Conservation (phyloP, 1,140 invertebrate genomes). For the Potamilus streckersoni region DNA sequence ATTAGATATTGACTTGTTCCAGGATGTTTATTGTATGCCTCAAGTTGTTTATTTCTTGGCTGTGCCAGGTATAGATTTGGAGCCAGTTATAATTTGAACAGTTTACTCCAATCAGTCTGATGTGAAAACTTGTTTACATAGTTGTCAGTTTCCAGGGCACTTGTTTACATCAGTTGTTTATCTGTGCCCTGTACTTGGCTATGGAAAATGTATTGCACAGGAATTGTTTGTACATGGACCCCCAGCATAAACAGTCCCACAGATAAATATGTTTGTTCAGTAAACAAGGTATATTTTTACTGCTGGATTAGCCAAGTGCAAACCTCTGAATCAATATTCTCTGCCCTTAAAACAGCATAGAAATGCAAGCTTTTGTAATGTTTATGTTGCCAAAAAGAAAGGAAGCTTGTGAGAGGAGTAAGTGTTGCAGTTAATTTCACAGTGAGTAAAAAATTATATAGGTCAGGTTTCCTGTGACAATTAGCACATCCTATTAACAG, state of each 20-base stretch:
- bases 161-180: conserved; percentile 48
- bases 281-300: too few relatives aligned
- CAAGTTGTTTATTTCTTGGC: conserved; percentile 32
- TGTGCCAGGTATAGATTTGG: conserved; percentile 21
- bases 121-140: conserved; percentile 44
- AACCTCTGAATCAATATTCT: too few relatives aligned
- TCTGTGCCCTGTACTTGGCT: conserved; percentile 30
- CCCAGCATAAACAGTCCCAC: conserved; percentile 27
- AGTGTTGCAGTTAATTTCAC: too few relatives aligned
- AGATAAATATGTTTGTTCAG: background rate
- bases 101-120: conserved; percentile 42
- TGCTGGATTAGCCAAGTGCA: too few relatives aligned
- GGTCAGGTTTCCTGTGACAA: too few relatives aligned
- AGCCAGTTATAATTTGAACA: conserved; percentile 32
- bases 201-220: conserved; percentile 23
- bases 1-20: conserved; percentile 16
- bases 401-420: too few relatives aligned
- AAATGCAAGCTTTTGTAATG: too few relatives aligned
- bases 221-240: conserved; percentile 27
- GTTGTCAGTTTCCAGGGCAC: conserved; percentile 32
- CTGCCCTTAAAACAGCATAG: too few relatives aligned
- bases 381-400: too few relatives aligned
- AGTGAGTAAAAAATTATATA: too few relatives aligned
- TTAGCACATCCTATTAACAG: too few relatives aligned
- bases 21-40: conserved; percentile 25